phyloP scores from a whole-genome alignment of 1,140 invertebrate genomes.

The Leucophenga varia region DNA sequence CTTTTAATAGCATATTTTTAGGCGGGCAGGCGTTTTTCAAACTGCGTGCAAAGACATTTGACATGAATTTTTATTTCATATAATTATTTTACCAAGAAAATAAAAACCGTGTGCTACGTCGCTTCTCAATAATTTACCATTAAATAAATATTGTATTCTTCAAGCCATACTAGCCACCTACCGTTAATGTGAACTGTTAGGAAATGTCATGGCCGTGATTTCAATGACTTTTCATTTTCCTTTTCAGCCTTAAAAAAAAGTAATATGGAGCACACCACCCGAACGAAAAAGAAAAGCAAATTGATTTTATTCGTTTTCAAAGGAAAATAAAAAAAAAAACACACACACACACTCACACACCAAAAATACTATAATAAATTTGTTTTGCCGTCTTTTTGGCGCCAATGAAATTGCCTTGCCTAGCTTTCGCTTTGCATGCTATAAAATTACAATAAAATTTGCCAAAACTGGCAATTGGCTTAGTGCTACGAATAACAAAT shows the following conservation, averaged over 20 bases:
- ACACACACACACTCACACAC: no score
- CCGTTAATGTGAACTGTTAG: no score
- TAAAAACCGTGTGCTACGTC: constrained; percentile 27
- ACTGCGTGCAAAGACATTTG: no score
- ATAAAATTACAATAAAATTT: no score
- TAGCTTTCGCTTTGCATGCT: no score
- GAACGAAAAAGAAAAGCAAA: constrained; percentile 23
- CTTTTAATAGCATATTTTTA: constrained; percentile 2
- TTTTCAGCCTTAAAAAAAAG: constrained; percentile 17
- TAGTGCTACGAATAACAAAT: no score
- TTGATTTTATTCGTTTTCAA: constrained; percentile 31
- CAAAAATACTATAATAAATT: neutral
- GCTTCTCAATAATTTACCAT: constrained; percentile 35
- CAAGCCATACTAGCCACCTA: constrained; percentile 4
- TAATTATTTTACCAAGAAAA: constrained; percentile 27
- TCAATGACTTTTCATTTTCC: constrained; percentile 21
- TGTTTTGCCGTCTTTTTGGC: constrained; percentile 31
- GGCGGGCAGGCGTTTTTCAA: no score
- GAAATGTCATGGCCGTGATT: constrained; percentile 4
- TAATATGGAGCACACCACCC: no score
- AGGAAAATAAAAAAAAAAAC: no score
- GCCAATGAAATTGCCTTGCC: constrained; percentile 9
- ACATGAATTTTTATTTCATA: no score
- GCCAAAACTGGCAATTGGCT: no score
- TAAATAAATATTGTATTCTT: no score